Conservation (phyloP, 37 sponge, comb jelly and placozoan species). For the Agelas oroides region DNA sequence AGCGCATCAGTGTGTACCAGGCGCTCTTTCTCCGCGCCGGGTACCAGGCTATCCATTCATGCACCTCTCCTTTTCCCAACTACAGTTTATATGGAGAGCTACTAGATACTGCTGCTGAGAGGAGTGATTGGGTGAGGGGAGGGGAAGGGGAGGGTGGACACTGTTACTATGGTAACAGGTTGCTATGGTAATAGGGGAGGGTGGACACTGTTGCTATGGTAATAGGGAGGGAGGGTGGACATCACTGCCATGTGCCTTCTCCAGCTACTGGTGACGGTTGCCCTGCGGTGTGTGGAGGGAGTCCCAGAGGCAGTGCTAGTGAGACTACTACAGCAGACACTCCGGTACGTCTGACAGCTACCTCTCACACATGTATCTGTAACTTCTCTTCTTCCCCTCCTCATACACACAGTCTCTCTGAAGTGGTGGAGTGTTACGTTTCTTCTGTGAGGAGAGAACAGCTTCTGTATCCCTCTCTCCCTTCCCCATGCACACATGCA, state of each 20-base stretch:
- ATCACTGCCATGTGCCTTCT: neutral
- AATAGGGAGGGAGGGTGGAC: too few relatives aligned
- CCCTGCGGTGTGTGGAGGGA: neutral
- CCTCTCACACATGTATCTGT: neutral
- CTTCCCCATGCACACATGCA: constrained; percentile 19
- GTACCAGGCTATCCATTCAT: too few relatives aligned
- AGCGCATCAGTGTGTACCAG: too few relatives aligned
- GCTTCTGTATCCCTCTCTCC: neutral
- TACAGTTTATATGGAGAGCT: neutral
- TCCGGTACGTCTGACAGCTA: neutral
- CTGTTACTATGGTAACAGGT: too few relatives aligned
- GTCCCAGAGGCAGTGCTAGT: constrained; percentile 6
- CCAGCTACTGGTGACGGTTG: neutral
- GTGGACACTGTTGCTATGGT: too few relatives aligned
- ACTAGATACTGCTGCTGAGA: neutral
- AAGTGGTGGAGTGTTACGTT: neutral
- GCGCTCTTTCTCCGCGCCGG: too few relatives aligned
- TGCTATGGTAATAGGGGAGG: neutral
- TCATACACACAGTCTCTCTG: neutral
- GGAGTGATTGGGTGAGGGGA: constrained; percentile 11
- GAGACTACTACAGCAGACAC: neutral
- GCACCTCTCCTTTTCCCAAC: neutral
- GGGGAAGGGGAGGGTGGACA: too few relatives aligned
- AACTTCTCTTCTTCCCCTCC: neutral
- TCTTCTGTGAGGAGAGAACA: neutral